phyloP scores from a whole-genome alignment of 2,797 vertebrate genomes.

The Peromyscus eremicus region DNA sequence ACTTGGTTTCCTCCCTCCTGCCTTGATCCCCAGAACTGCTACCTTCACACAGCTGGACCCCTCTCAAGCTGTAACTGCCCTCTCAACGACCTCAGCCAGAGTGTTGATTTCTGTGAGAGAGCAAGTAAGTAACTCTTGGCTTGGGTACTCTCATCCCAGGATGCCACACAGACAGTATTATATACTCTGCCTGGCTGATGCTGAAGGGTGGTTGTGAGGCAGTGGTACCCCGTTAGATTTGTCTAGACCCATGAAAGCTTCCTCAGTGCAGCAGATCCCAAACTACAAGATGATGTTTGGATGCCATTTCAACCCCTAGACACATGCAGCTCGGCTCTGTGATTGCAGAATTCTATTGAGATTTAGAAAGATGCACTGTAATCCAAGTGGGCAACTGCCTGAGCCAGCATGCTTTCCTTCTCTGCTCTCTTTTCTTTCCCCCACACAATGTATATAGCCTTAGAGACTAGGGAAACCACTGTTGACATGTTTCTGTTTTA shows the following conservation, averaged over 20 bases:
- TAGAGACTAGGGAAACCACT: background rate
- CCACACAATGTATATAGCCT: background rate
- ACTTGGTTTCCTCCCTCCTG: conserved; percentile 77
- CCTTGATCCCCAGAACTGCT: conserved; percentile 73
- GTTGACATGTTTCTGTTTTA: background rate
- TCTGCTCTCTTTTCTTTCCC: background rate
- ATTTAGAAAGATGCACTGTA: background rate
- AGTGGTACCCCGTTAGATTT: background rate
- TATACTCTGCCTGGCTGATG: background rate
- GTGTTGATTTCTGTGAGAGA: conserved; percentile 78
- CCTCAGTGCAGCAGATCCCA: background rate
- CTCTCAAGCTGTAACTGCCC: conserved; percentile 69
- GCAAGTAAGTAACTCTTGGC: conserved; percentile 75
- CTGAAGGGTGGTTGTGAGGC: background rate
- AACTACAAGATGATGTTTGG: background rate
- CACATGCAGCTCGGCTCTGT: background rate
- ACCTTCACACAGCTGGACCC: background rate
- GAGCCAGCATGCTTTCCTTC: background rate
- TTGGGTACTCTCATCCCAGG: fast-evolving
- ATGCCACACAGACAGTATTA: background rate
- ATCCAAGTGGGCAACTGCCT: background rate
- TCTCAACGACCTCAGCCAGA: conserved; percentile 50
- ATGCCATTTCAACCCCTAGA: background rate
- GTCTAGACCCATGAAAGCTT: background rate
- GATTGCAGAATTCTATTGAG: background rate